A percentile compares a stretch with the other conserved stretches of the same genome.
phyloP scores from a whole-genome alignment of 2,797 vertebrate genomes.

The Chromobotia macracanthus region DNA sequence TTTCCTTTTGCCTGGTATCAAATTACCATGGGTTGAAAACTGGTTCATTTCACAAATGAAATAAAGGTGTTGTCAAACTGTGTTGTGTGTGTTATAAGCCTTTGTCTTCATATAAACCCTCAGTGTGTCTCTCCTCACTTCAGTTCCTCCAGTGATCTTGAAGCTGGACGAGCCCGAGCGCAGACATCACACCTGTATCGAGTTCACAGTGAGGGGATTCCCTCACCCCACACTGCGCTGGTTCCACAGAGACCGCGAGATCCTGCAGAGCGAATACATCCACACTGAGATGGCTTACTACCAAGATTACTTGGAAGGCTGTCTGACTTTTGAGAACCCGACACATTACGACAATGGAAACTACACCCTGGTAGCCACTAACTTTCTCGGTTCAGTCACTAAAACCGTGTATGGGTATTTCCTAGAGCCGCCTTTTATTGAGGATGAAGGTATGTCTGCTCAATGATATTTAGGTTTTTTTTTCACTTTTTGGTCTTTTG shows the following conservation, averaged over 20 bases:
- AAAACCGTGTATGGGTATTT: conserved; percentile 94
- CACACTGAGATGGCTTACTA: conserved; percentile 87
- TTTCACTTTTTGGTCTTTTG: not conserved
- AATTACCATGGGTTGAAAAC: not conserved
- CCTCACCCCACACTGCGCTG: conserved; percentile 90
- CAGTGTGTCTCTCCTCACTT: not conserved
- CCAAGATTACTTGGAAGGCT: conserved; percentile 91
- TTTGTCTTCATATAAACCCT: not conserved
- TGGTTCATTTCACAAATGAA: not conserved
- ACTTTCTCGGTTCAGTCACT: conserved; percentile 85
- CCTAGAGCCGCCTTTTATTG: conserved; percentile 83
- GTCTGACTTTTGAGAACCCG: conserved; percentile 93
- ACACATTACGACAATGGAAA: conserved; percentile 97
- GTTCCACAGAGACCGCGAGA: conserved; percentile 85
- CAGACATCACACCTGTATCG: conserved; percentile 93
- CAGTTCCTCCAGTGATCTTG: conserved; percentile 92
- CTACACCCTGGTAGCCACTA: conserved; percentile 93
- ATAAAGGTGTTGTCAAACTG: not conserved
- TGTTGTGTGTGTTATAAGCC: not conserved
- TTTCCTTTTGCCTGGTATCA: not conserved
- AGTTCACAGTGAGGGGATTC: conserved; percentile 92
- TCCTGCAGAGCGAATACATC: conserved; percentile 85
- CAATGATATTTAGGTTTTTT: not conserved
- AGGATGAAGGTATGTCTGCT: conserved; percentile 64
- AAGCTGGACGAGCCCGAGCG: conserved; percentile 89